Percentiles rank a stretch among this genome's conserved stretches.
Evolutionary conservation across 2,113 vertebrate genomes (phyloP).

Genomic region (Anas platyrhynchos): DNA sequence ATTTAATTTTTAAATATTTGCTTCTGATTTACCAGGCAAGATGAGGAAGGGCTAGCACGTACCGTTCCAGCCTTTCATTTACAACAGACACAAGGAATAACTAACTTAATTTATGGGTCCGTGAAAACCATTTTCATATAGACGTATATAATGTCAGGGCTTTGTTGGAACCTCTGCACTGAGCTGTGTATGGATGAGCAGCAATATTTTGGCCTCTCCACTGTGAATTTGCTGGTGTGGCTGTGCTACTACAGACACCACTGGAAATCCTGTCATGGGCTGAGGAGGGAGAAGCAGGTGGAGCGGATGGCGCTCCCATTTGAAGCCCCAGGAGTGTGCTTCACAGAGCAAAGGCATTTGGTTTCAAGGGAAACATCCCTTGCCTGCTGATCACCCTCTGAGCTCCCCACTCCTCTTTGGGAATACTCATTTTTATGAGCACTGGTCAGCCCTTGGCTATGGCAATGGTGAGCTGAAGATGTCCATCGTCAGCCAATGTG

Average conservation of each 20-base stretch:
- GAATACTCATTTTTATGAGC: not conserved
- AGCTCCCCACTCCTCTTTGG: not conserved
- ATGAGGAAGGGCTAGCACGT: not conserved
- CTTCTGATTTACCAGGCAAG: not conserved
- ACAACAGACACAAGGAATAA: not conserved
- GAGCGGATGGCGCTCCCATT: fast-evolving
- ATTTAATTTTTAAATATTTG: not conserved
- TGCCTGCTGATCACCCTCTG: not conserved
- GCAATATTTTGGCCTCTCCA: fast-evolving
- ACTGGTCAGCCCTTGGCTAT: not conserved
- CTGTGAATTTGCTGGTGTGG: not conserved
- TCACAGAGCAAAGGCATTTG: not conserved
- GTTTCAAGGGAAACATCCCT: not conserved
- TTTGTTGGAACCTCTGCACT: not conserved
- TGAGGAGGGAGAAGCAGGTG: not conserved
- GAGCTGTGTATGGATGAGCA: not conserved
- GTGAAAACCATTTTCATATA: fast-evolving
- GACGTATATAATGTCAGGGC: not conserved
- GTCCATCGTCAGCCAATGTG: not conserved
- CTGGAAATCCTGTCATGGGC: not conserved
- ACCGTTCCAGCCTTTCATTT: not conserved
- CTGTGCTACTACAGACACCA: not conserved
- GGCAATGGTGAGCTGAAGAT: fast-evolving
- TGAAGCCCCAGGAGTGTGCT: fast-evolving
- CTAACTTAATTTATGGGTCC: not conserved